Base-by-base conservation (phyloP, 64 coral and sea anemone genomes). In the Platygyra sinensis region DNA sequence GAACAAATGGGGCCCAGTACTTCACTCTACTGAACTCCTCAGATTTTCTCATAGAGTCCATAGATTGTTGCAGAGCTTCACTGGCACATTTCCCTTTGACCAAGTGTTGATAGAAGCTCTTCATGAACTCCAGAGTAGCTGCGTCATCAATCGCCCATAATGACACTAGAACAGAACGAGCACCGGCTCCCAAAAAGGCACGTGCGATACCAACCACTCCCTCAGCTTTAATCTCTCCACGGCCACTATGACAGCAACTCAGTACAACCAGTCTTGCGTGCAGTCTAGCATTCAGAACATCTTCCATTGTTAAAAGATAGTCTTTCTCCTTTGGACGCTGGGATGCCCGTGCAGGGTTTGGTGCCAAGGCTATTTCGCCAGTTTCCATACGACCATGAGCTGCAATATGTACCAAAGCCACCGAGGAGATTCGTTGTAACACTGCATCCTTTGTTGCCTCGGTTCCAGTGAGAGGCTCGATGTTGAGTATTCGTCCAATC, bases 401-500 rank as follows among this genome's bases (percentile, higher is more conserved):
- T 52, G 76, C 76, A 31, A 78, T 78, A 38, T 78, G 76, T 20
- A 78, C 24, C 8, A 78, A 25, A 24, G 76, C 32, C 51, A 78
- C 76, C 0, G 38, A 46, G 1, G 36, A 50, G 0, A 78, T 24
- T 19, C 36, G 15, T 54, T 78, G 27, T 14, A 50, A 22, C 16
- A 78, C 76, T 22, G 27, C 27, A 2, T 42, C 13, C 33, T 78
- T 78, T 16, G 36, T 78, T 50, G 76, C 76, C 15, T 51, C 38
- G 4, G 76, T 42, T 19, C 33, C 38, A 50, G 51, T 46, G 17
- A 78, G 51, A 19, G 76, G 36, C 10, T 4, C 8, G 17, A 24
- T 25, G 51, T 54, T n/a, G 15, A 50, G 32, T 78, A 78, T 24
- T 50, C n/a, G 13, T 50, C 76, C 76, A 50, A 80, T 30, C 55